These are phyloP conservation scores for Macrocentrus cingulum DNA, from an alignment of 1,140 invertebrate species.

Conservation along the genomic window DNA sequence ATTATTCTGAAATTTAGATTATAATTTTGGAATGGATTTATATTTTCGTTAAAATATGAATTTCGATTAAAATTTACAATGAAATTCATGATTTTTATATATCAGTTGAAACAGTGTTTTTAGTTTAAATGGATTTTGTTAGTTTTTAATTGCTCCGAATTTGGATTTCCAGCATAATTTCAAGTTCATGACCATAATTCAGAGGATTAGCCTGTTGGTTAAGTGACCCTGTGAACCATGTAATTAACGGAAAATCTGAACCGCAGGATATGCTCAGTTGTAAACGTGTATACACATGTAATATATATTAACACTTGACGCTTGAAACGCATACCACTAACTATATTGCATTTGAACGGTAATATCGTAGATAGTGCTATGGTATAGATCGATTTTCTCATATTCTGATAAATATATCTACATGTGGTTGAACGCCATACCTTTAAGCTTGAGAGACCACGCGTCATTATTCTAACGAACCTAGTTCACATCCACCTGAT, in stretches of 20 bases:
- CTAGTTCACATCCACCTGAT: slow-evolving; percentile 33
- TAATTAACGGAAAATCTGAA: slow-evolving; percentile 25
- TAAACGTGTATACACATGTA: not conserved
- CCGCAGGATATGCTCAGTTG: slow-evolving; percentile 12
- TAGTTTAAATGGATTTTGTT: no score
- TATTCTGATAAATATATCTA: slow-evolving; percentile 1
- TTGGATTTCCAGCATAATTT: no score
- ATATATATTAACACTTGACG: slow-evolving; percentile 10
- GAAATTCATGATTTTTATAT: no score
- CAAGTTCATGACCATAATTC: not conserved
- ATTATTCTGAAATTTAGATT: no score
- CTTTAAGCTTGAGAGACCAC: slow-evolving; percentile 21
- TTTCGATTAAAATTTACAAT: no score
- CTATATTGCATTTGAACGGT: slow-evolving; percentile 44
- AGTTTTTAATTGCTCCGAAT: no score
- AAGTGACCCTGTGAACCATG: slow-evolving; percentile 6
- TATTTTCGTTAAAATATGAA: no score
- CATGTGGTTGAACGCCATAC: no score
- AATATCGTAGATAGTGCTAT: slow-evolving; percentile 39
- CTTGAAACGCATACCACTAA: slow-evolving; percentile 39
- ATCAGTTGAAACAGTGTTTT: no score
- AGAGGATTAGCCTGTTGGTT: not conserved
- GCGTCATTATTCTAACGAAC: slow-evolving; percentile 45
- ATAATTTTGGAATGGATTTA: no score
- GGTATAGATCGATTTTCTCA: slow-evolving; percentile 42